Conservation (phyloP, 2,797 vertebrate species). For the Poeciliopsis turneri region DNA sequence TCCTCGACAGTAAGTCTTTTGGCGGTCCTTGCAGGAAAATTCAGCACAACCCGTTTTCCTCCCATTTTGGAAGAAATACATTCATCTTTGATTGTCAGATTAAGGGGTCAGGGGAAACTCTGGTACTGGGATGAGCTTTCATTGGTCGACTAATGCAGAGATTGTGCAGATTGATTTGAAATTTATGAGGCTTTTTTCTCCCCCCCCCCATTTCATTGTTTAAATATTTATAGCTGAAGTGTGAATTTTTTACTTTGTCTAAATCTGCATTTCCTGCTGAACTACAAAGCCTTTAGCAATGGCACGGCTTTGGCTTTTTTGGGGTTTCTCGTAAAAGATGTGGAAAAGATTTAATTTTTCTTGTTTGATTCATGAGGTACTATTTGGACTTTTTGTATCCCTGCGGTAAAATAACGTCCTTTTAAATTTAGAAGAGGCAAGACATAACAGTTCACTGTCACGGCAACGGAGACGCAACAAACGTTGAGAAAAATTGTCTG, state of each 20-base stretch:
- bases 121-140: neutral
- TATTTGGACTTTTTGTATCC: slow-evolving; percentile 19
- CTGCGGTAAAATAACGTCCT: slow-evolving; percentile 2
- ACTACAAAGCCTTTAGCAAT: neutral
- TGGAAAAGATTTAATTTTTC: neutral
- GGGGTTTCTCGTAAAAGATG: neutral
- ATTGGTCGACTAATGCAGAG: neutral
- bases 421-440: slow-evolving; percentile 13
- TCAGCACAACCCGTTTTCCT: slow-evolving; percentile 1
- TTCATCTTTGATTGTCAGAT: neutral
- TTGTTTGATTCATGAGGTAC: slow-evolving; percentile 7
- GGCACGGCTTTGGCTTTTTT: neutral
- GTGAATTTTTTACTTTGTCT: neutral
- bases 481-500: slow-evolving; percentile 17
- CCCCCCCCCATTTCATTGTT: neutral
- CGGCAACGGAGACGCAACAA: slow-evolving; percentile 25
- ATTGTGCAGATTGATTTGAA: neutral
- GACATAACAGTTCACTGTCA: slow-evolving; percentile 10
- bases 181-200: neutral
- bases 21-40: slow-evolving; percentile 8
- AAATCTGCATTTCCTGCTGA: neutral
- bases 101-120: neutral
- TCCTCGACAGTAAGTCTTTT: slow-evolving; percentile 20
- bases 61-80: slow-evolving; percentile 16
- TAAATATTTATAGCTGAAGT: neutral